Evolutionary conservation across 2,888 invertebrate genomes (phyloP), one percentile per base, ranked within the genome.

Genomic region (Eristalinus sepulchralis): DNA sequence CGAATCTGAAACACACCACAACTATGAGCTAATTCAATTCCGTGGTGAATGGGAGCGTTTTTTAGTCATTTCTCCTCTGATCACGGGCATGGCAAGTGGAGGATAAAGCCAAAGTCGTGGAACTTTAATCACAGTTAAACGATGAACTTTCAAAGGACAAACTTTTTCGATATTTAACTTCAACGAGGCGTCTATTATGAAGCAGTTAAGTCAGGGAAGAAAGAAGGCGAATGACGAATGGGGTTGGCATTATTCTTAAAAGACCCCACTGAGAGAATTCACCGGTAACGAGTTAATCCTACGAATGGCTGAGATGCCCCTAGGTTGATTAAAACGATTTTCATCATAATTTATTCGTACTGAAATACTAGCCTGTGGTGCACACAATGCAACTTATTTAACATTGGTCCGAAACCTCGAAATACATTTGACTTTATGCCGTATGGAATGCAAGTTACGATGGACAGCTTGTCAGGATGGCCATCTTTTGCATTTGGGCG

Each of bases 21-120:
- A 77, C 66, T 57, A 77, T 72, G 83, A 22, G 22, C 57, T 47
- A 71, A 59, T 83, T 73, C 63, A 36, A 59, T 78, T 68, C 73
- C 34, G 55, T 36, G 4, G 33, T 22, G 71, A 71, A 55, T 62
- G 34, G 6, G 34, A 17, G 8, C n/a, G 20, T 66, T 63, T 57
- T 77, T 57, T 20, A 62, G 63, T 39, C 57, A 17, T 17, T 17
- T 47, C 17, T 47, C 68, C 34, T 67, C 33, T 55, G 3, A 27
- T 57, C 5, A 10, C n/a, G 11, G 1, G 13, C 47, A 9, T 17
- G 27, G 36, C 0, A 10, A 33, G 24, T 31, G 11, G 11, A 57
- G 17, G n/a, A 0, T 27, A 13, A 67, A 17, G 33, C 11, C 27
- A 55, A 53, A 24, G 36, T 34, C 3, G 39, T 64, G 47, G 27